Conservation (phyloP, 2,113 vertebrate species). For the Tetrax tetrax region DNA sequence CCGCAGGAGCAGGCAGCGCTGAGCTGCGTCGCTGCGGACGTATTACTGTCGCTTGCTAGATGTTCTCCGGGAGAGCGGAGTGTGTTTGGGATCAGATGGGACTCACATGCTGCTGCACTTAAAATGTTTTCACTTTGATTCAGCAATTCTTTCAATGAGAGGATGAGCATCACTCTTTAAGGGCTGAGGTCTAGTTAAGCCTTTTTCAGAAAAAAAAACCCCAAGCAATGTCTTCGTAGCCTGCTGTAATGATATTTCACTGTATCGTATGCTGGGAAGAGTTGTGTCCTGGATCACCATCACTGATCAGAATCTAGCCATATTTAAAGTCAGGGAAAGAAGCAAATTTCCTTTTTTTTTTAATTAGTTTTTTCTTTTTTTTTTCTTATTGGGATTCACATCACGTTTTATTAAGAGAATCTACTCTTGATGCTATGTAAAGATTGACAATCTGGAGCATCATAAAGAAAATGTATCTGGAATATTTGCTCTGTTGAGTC, state of each 20-base stretch:
- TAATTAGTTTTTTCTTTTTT: background rate
- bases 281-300: background rate
- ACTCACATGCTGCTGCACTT: background rate
- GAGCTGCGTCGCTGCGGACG: accelerated
- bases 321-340: background rate
- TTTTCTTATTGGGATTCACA: background rate
- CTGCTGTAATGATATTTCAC: background rate
- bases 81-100: background rate
- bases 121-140: background rate
- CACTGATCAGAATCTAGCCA: background rate
- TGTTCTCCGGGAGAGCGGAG: background rate
- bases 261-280: background rate
- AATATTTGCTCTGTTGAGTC: background rate
- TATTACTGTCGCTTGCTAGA: background rate
- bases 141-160: background rate
- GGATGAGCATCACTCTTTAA: background rate
- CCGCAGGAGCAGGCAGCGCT: background rate
- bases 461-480: background rate
- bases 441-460: background rate
- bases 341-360: background rate
- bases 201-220: background rate
- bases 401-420: background rate
- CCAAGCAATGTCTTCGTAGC: background rate
- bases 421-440: background rate
- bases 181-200: background rate